A percentile compares a stretch with the other conserved stretches of the same genome.
These are phyloP conservation scores for Dermolepida albohirtum DNA, from an alignment of 2,888 invertebrate species.

Conservation along the genomic window DNA sequence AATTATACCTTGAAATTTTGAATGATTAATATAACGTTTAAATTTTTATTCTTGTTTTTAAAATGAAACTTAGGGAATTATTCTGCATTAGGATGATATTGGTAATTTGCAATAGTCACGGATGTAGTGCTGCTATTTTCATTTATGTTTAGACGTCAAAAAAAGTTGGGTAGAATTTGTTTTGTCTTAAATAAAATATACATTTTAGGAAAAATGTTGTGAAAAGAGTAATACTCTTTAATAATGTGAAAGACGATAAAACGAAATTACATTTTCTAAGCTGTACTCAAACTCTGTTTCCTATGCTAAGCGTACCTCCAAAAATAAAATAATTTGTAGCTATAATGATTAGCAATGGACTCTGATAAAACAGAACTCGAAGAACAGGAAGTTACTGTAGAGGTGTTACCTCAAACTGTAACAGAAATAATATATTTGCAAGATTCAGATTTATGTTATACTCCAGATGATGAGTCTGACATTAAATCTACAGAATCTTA, in stretches of 20 bases:
- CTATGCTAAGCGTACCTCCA: background rate
- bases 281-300: background rate
- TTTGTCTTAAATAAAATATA: background rate
- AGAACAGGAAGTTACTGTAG: conserved; percentile 52
- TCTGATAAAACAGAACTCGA: conserved; percentile 39
- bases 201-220: background rate
- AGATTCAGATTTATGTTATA: conserved; percentile 38
- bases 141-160: conserved; percentile 29
- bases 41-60: too few species aligned
- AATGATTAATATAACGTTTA: too few species aligned
- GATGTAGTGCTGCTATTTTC: conserved; percentile 2
- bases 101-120: background rate
- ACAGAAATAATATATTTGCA: conserved; percentile 51
- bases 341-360: conserved; percentile 25
- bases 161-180: conserved; percentile 8
- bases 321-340: background rate
- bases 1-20: too few species aligned
- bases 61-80: background rate
- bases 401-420: conserved; percentile 53
- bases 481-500: conserved; percentile 43
- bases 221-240: background rate
- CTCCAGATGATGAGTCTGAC: conserved; percentile 39
- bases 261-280: background rate
- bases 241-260: conserved; percentile 1
- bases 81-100: background rate